phyloP scores from a whole-genome alignment of 2,113 vertebrate genomes.

The Myxocyprinus asiaticus region DNA sequence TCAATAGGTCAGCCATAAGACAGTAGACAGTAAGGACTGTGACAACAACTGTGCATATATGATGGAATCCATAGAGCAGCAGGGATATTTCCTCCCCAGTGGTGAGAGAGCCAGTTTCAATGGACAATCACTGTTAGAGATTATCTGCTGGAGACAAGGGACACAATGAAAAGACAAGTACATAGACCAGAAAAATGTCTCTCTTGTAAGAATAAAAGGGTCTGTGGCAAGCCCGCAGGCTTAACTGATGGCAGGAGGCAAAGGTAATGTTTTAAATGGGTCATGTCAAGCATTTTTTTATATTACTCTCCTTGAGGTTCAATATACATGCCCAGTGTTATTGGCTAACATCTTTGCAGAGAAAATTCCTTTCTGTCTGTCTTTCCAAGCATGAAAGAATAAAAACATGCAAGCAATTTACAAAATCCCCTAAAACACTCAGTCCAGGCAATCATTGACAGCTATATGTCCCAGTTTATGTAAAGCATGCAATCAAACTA shows the following conservation, averaged over 20 bases:
- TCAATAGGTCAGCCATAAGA: constrained; percentile 26
- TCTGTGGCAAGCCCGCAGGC: background rate
- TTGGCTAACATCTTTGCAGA: too few species aligned
- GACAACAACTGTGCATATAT: constrained; percentile 8
- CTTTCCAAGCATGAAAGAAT: too few species aligned
- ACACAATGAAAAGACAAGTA: constrained; percentile 12
- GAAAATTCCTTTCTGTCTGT: too few species aligned
- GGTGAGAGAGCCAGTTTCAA: background rate
- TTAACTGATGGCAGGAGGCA: background rate
- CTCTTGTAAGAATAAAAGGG: background rate
- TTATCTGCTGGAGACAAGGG: constrained; percentile 6
- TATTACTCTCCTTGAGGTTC: too few species aligned
- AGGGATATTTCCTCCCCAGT: constrained; percentile 5
- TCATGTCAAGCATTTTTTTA: too few species aligned
- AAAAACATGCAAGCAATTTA: too few species aligned
- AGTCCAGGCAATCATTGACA: too few species aligned
- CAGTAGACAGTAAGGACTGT: constrained; percentile 15
- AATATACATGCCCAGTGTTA: too few species aligned
- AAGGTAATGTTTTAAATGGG: too few species aligned
- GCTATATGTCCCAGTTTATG: too few species aligned
- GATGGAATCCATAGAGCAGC: constrained; percentile 21
- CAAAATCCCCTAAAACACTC: too few species aligned
- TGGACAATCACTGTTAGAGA: constrained; percentile 26
- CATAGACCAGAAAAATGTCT: constrained; percentile 9
- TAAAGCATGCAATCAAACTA: too few species aligned